Percentiles rank a stretch among this genome's conserved stretches.
Conservation (phyloP, 2,888 invertebrate genomes). For the Polymixis lichenea region DNA sequence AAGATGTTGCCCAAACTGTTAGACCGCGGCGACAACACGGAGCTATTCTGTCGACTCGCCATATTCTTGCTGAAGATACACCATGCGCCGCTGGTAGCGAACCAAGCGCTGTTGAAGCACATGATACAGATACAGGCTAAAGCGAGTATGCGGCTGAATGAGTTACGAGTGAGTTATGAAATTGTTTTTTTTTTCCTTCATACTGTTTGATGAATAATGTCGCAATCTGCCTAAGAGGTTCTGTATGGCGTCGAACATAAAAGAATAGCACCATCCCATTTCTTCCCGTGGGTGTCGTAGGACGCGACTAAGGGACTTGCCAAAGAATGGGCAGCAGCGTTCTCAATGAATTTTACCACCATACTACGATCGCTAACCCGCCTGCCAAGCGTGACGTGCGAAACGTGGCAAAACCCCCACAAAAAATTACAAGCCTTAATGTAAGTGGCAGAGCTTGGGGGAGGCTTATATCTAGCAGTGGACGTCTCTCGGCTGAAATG, state of each 20-base stretch:
- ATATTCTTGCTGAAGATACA: constrained; percentile 94
- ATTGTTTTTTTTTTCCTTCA: not conserved
- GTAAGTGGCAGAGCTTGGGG: too few species aligned
- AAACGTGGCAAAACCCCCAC: too few species aligned
- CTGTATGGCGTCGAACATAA: too few species aligned
- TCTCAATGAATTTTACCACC: not conserved
- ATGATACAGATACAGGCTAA: constrained; percentile 92
- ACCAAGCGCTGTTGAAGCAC: constrained; percentile 92
- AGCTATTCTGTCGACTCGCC: constrained; percentile 94
- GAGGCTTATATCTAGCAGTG: too few species aligned
- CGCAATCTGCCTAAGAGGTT: not conserved
- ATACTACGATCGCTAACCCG: too few species aligned
- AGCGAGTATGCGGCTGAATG: constrained; percentile 89
- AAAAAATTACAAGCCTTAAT: too few species aligned
- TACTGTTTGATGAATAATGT: not conserved
- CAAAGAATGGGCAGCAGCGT: too few species aligned
- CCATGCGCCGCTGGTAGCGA: constrained; percentile 94
- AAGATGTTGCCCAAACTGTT: constrained; percentile 93
- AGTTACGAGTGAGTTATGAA: constrained; percentile 90
- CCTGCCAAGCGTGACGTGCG: too few species aligned
- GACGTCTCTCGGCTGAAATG: too few species aligned
- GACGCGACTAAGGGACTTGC: too few species aligned
- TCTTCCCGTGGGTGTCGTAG: too few species aligned
- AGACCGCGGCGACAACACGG: constrained; percentile 92
- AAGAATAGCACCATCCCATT: too few species aligned